Conservation (phyloP, 2,113 vertebrate genomes). For the Dicentrarchus labrax region DNA sequence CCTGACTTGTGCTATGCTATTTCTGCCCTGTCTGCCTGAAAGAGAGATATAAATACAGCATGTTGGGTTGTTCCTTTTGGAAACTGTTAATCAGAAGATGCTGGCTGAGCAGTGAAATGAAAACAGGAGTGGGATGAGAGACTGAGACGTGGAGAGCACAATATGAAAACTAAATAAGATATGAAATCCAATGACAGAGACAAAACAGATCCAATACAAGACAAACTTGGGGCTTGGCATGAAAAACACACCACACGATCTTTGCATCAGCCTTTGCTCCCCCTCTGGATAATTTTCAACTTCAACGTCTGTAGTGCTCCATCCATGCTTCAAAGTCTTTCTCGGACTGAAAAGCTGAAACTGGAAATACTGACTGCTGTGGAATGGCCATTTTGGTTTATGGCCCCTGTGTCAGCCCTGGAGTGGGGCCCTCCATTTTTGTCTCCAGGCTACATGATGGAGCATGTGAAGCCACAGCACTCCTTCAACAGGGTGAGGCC, state of each 20-base stretch:
- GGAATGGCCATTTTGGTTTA: slow-evolving; percentile 12
- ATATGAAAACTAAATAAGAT: neutral
- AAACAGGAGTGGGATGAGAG: neutral
- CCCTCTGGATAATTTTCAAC: slow-evolving; percentile 2
- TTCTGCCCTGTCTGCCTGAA: neutral
- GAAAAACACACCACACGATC: slow-evolving; percentile 8
- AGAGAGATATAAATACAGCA: slow-evolving; percentile 10
- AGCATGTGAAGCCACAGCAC: slow-evolving; percentile 93
- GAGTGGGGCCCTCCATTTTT: neutral
- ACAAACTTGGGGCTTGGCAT: neutral
- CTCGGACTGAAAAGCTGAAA: slow-evolving; percentile 43
- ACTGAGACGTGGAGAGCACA: neutral
- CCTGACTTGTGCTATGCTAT: slow-evolving; percentile 9
- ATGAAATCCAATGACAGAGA: neutral
- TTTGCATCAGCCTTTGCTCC: neutral
- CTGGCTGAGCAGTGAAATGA: neutral
- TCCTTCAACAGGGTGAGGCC: slow-evolving; percentile 90
- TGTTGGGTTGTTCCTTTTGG: neutral
- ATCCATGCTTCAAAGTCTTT: slow-evolving; percentile 38
- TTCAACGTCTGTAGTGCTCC: neutral
- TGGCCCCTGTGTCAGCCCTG: slow-evolving; percentile 10
- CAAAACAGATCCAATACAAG: neutral
- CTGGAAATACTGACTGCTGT: slow-evolving; percentile 37
- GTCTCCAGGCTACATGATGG: slow-evolving; percentile 86
- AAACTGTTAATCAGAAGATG: neutral